Evolutionary conservation across 2,113 vertebrate genomes (phyloP), one percentile per base, ranked within the genome.

Genomic region (Albula goreensis): DNA sequence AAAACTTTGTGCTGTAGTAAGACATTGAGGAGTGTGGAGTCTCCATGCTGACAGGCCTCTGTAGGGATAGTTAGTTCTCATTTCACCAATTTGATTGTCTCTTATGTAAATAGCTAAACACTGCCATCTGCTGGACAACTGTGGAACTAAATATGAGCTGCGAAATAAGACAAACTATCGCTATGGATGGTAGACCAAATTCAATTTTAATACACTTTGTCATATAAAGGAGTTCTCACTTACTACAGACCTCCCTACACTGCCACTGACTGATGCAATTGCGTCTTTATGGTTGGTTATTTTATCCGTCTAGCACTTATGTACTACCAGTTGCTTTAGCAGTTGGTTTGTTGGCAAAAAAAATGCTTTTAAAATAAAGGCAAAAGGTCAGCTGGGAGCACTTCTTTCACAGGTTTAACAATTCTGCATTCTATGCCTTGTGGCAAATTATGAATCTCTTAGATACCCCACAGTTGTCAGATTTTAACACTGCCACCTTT

Each of bases 401-500:
- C 60, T 60, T 60, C 31, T 41, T 41, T 41, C 31, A 41, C 31
- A 1, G 31, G 31, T 41, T 41, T 41, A 41, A 41, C 31, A 41
- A 41, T 41, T 41, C 31, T 41, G 31, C 31, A 41, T 41, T 1
- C 31, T 41, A 41, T 41, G 31, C 1, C 31, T 41, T 41, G 31
- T 41, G 31, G 31, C 31, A 41, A 41, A 41, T 41, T 41, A 41
- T 41, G 31, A 41, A 41, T 41, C 31, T 41, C 31, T 66, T 66
- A 66, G 6, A 5, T 66, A 22, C 60, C 17, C 1, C 56, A 15
- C 17, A 60, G 56, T 13, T 60, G 15, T 66, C 60, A 1, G 3
- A 66, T 15, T 15, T 15, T 1, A 60, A 60, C 56, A 15, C 56
- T 91, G 81, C 91, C 53, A 90, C 90, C 60, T 80, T 74, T 86